Evolutionary conservation across 2,113 vertebrate species (phyloP).

Genomic region (Cyanoramphus novaezelandiae): DNA sequence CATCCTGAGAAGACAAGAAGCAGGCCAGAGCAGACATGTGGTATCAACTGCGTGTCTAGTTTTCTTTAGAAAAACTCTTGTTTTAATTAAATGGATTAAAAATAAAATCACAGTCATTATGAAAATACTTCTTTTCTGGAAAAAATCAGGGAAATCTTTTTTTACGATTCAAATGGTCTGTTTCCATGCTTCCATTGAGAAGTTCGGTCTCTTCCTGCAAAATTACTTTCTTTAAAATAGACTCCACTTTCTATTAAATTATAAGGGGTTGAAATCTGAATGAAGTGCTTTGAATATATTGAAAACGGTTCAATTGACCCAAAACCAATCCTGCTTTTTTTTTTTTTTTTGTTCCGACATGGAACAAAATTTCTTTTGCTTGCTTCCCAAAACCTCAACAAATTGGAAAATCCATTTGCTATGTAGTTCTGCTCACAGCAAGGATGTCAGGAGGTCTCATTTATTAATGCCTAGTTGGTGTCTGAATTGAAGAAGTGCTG

Average conservation of each 20-base stretch:
- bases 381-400: constrained; percentile 37
- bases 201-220: constrained; percentile 50
- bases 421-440: background rate
- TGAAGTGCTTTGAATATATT: constrained; percentile 61
- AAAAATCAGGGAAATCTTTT: constrained; percentile 26
- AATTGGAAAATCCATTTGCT: constrained; percentile 54
- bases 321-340: constrained; percentile 19
- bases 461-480: background rate
- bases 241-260: constrained; percentile 48
- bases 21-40: background rate
- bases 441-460: background rate
- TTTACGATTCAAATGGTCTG: constrained; percentile 35
- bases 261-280: constrained; percentile 49
- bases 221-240: constrained; percentile 61
- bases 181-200: constrained; percentile 22
- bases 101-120: constrained; percentile 39
- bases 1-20: background rate
- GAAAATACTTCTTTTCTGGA: constrained; percentile 48
- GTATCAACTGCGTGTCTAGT: background rate
- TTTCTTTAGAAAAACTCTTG: background rate
- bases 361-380: constrained; percentile 15
- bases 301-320: constrained; percentile 30
- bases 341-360: background rate
- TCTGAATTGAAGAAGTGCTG: background rate
- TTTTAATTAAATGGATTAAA: constrained; percentile 22